phyloP scores from a whole-genome alignment of 23 tunicate genomes.

The Botrylloides violaceus region DNA sequence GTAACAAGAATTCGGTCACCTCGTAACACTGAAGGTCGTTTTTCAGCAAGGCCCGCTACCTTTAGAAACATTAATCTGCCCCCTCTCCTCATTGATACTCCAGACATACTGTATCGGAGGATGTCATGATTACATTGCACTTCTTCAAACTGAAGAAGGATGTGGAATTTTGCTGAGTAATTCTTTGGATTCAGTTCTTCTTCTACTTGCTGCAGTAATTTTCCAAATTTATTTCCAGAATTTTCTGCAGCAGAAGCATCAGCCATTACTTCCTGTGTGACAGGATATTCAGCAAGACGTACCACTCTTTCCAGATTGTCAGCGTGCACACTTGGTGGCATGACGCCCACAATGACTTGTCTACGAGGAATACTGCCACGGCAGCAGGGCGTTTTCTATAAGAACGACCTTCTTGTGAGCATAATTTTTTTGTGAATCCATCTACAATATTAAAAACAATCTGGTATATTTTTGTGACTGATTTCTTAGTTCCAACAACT shows the following conservation, averaged over 20 bases:
- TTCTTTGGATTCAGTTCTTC: background rate
- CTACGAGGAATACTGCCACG: background rate
- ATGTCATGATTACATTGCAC: constrained; percentile 37
- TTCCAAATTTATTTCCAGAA: constrained; percentile 40
- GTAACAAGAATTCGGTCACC: constrained; percentile 37
- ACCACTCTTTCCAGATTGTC: background rate
- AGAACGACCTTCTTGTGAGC: too few species aligned
- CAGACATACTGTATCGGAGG: constrained; percentile 31
- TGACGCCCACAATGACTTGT: background rate
- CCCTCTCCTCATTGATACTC: constrained; percentile 6
- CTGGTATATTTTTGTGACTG: too few species aligned
- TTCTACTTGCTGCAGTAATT: constrained; percentile 7
- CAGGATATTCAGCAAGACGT: background rate
- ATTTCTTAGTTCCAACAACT: too few species aligned
- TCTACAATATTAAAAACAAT: too few species aligned
- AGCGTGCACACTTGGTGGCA: constrained; percentile 2
- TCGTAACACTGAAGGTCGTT: constrained; percentile 40
- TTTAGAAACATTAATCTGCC: background rate
- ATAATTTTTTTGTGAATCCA: too few species aligned
- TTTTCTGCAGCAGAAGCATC: constrained; percentile 58
- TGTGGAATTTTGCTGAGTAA: constrained; percentile 34
- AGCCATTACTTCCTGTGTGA: constrained; percentile 8
- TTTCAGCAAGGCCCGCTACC: constrained; percentile 60
- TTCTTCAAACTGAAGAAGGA: constrained; percentile 53
- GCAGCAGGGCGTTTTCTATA: too few species aligned